phyloP scores from a whole-genome alignment of 1,140 invertebrate species.

The Drosophila ambigua region DNA sequence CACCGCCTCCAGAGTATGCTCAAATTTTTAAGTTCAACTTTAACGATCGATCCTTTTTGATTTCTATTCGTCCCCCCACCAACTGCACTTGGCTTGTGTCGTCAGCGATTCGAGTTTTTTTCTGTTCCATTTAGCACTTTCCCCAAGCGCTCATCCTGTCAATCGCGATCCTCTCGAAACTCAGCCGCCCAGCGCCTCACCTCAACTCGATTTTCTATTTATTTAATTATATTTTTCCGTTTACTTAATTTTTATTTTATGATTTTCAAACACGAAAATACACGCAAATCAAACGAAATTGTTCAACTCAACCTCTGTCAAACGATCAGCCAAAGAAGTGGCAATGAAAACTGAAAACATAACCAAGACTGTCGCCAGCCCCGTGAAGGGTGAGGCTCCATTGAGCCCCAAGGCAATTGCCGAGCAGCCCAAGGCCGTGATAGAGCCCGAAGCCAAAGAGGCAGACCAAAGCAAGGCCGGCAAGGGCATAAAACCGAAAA shows the following conservation, averaged over 20 bases:
- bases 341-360: constrained; percentile 20
- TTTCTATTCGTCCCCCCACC: constrained; percentile 32
- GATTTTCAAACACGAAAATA: constrained; percentile 45
- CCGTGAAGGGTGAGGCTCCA: constrained; percentile 10
- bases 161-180: constrained; percentile 37
- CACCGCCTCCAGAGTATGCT: constrained; percentile 71
- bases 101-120: constrained; percentile 21
- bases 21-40: constrained; percentile 38
- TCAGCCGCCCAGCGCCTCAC: constrained; percentile 46
- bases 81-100: constrained; percentile 24
- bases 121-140: constrained; percentile 15
- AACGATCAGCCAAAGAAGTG: constrained; percentile 37
- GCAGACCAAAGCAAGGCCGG: constrained; percentile 9
- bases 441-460: constrained; percentile 30
- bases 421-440: constrained; percentile 54
- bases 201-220: constrained; percentile 12
- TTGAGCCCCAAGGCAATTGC: constrained; percentile 23
- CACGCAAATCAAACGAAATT: constrained; percentile 33
- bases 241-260: constrained; percentile 28
- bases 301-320: constrained; percentile 44
- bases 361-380: constrained; percentile 39
- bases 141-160: constrained; percentile 25
- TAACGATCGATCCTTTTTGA: constrained; percentile 7
- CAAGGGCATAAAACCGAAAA: constrained; percentile 48
- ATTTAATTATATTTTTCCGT: constrained; percentile 10